Base-by-base conservation (phyloP, 2,113 vertebrate genomes). In the Hiodon tergisus region DNA sequence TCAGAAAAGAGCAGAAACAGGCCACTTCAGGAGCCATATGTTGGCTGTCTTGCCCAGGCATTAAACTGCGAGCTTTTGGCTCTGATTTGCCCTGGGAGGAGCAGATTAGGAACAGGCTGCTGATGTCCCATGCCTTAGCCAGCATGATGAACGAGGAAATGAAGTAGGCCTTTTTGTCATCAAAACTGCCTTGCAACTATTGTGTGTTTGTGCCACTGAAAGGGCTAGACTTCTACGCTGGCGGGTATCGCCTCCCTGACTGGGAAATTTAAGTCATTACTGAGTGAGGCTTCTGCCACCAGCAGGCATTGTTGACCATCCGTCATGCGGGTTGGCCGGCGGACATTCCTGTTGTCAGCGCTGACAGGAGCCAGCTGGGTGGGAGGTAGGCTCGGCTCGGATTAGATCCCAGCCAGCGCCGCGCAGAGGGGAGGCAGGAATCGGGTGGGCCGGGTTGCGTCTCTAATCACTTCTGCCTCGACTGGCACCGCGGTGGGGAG, bases 281-380 rank as follows among this genome's bases (percentile, higher is more conserved):
- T 67, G 77, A 60, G 75, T 4, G 8, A 72, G 31, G 31, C 31
- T 31, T 76, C 72, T 57, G 68, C 62, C 76, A 16, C 75, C 76
- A 75, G 76, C 76, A 73, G 80, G 75, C 73, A 74, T 78, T 74
- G 77, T 54, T 63, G 60, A 59, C 60, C 58, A 69, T 67, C 71
- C 77, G 79, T 81, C 71, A 76, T 72, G 67, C 71, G 58, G 69
- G 78, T 76, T 72, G 48, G 14, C 82, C 59, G 63, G 83, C 70
- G 80, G 81, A 50, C 92, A 93, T 93, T 93, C 92, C 87, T 89
- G 80, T 5, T 90, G 92, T 93, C 92, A 91, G 88, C 84, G 60
- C 75, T 85, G 92, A 89, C 87, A 89, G 89, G 69, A 91, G 88
- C 89, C 93, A 94, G 92, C 93, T 93, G 92, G 90, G 81, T 83